These are phyloP conservation scores for Aricia artaxerxes DNA, from an alignment of 2,888 invertebrate genomes.

Conservation along the genomic window DNA sequence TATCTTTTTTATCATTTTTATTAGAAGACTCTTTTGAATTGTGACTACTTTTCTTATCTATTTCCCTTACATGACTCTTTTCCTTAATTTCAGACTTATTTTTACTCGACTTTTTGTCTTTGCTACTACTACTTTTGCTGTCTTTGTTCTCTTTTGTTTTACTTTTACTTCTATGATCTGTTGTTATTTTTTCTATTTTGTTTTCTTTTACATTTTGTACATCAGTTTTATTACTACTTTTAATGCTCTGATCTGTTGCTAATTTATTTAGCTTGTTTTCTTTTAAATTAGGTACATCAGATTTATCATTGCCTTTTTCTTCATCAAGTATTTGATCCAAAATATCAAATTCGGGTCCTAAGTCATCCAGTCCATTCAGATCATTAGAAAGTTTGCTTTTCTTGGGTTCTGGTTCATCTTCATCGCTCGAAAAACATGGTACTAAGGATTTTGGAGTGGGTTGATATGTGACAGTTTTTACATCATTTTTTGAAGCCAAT, in stretches of 20 bases:
- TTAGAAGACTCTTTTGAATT: conserved; percentile 45
- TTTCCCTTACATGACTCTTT: conserved; percentile 45
- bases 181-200: conserved; percentile 40
- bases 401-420: conserved; percentile 68
- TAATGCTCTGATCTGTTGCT: conserved; percentile 31
- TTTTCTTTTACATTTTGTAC: conserved; percentile 34
- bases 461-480: conserved; percentile 62
- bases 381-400: conserved; percentile 65
- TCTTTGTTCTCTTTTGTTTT: conserved; percentile 45
- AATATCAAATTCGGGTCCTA: conserved; percentile 76
- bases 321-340: conserved; percentile 76
- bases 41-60: conserved; percentile 43
- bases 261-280: conserved; percentile 40
- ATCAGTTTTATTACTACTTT: conserved; percentile 39
- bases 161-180: conserved; percentile 37
- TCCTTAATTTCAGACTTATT: conserved; percentile 47
- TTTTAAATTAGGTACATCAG: conserved; percentile 37
- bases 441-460: conserved; percentile 70
- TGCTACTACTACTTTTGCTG: conserved; percentile 43
- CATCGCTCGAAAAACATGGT: conserved; percentile 77
- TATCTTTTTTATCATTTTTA: conserved; percentile 50
- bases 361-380: conserved; percentile 69
- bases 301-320: conserved; percentile 50
- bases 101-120: conserved; percentile 48
- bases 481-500: conserved; percentile 55